These are phyloP conservation scores for Phanerotoma sp. DNA, from an alignment of 2,888 invertebrate species.

Conservation along the genomic window DNA sequence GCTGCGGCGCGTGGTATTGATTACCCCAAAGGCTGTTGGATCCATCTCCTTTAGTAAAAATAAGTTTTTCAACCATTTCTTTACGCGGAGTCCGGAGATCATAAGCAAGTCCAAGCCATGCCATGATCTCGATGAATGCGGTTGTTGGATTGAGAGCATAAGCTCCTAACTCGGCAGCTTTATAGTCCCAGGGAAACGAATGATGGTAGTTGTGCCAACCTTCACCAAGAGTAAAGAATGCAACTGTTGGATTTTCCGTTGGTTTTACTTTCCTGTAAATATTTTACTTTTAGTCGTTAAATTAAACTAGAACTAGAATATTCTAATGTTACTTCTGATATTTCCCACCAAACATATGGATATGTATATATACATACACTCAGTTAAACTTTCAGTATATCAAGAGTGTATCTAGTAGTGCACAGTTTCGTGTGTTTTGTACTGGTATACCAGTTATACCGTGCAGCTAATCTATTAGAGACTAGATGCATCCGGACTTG, in stretches of 20 bases:
- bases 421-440: no score
- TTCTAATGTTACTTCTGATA: not conserved
- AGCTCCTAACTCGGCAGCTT: conserved; percentile 47
- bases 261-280: conserved; percentile 48
- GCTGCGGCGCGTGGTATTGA: conserved; percentile 34
- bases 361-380: no score
- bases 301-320: not conserved
- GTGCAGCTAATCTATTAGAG: no score
- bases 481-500: no score
- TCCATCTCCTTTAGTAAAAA: conserved; percentile 48
- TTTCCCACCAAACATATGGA: no score
- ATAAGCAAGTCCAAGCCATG: conserved; percentile 49
- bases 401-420: no score
- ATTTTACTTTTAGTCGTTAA: not conserved
- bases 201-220: conserved; percentile 71
- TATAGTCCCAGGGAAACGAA: conserved; percentile 62
- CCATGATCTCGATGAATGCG: conserved; percentile 50
- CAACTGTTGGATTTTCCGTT: conserved; percentile 59
- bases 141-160: conserved; percentile 48
- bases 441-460: no score
- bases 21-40: conserved; percentile 45
- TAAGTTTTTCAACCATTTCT: conserved; percentile 40
- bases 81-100: conserved; percentile 46
- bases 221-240: conserved; percentile 59
- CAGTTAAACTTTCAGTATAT: no score